Percentiles rank a stretch among this genome's conserved stretches.
phyloP scores from a whole-genome alignment of 2,113 vertebrate species.

The Sterrhoptilus dennistouni region DNA sequence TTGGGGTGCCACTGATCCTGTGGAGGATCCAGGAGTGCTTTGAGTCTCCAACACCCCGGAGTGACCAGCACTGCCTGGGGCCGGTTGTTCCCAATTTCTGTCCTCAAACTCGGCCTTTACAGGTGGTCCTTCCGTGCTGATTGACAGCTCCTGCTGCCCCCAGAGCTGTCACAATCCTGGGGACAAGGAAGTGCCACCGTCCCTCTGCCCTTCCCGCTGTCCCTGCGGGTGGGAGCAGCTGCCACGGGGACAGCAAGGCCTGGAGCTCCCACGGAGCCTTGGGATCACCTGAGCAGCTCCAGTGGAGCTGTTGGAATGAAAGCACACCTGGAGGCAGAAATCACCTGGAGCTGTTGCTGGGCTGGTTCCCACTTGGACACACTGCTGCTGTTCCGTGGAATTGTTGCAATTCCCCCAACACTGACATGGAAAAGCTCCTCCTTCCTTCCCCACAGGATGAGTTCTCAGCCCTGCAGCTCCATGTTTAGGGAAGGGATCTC shows the following conservation, averaged over 20 bases:
- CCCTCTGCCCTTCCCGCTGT: too few species aligned
- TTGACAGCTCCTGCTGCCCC: neutral
- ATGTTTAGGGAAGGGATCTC: neutral
- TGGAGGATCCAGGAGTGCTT: neutral
- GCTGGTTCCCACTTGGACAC: rapidly evolving
- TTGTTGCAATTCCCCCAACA: rapidly evolving
- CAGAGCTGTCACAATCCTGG: neutral
- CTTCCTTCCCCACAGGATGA: too few species aligned
- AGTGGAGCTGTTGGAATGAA: neutral
- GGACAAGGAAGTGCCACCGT: too few species aligned
- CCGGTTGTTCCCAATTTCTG: neutral
- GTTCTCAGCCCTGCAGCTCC: neutral
- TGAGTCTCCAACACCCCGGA: too few species aligned
- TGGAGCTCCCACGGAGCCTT: neutral
- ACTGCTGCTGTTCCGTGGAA: rapidly evolving
- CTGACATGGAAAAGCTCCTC: neutral
- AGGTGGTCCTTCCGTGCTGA: neutral
- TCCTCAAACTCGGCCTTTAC: neutral
- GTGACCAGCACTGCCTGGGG: neutral
- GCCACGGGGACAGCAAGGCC: too few species aligned
- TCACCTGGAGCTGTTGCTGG: neutral
- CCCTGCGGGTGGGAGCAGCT: too few species aligned
- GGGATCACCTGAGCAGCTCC: neutral
- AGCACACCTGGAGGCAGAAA: neutral
- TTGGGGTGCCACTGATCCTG: too few species aligned